Evolutionary conservation across 2,113 vertebrate species (phyloP), one percentile per base, ranked within the genome.

Genomic region (Lophura nycthemera): DNA sequence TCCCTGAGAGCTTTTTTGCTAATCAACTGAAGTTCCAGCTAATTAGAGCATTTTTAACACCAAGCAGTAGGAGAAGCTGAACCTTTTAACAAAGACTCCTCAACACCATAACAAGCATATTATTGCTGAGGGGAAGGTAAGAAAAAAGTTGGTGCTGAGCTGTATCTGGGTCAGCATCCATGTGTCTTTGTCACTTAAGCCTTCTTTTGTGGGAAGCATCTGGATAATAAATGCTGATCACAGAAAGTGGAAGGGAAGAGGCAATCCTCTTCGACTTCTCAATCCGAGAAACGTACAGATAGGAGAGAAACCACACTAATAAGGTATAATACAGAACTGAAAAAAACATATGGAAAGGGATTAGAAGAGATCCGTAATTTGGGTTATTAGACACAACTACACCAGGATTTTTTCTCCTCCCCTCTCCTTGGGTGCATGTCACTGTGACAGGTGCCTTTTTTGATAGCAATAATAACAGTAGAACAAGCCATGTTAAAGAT

Each of bases 321-420:
- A 86, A 77, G 69, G 83, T 29, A 47, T 89, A 94, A 95, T 54
- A 90, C 12, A 36, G 77, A 86, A 24, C 93, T 81, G 83, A 81
- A 95, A 89, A 89, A 95, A 89, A 89, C 77, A 63, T 95, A 93
- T 81, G 92, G 93, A 97, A 96, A 93, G 43, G 86, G 69, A 96
- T 89, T 89, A 94, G 78, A 92, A 89, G 85, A 93, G 86, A 69
- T 95, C 85, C 72, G 40, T 96, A 96, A 94, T 90, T 79, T 59
- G 61, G 70, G 76, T 92, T 93, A 95, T 96, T 96, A 95, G 63
- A 89, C 57, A 89, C 69, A 91, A 80, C 94, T 93, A 73, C 36
- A 76, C 6, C 8, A 36, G 65, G 8, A 52, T 15, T 5, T 54
- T 54, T 60, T 95, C 88, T 86, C 77, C 47, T 30, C 54, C 30